These are phyloP conservation scores for Notoglanidium macrostoma DNA, from an alignment of 2,797 vertebrate genomes.

Conservation along the genomic window DNA sequence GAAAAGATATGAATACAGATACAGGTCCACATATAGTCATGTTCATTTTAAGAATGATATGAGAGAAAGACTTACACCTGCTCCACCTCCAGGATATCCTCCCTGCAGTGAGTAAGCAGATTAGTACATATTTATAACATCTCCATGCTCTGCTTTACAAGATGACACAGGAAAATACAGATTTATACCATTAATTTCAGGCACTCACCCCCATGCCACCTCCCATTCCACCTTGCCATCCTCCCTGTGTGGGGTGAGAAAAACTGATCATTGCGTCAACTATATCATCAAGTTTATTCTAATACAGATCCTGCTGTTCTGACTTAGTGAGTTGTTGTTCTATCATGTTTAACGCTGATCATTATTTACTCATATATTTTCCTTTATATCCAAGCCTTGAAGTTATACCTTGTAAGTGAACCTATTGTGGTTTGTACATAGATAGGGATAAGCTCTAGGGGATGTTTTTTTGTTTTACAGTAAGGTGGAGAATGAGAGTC, in stretches of 20 bases:
- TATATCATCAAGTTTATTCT: neutral
- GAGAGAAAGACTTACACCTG: conserved; percentile 42
- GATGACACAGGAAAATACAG: neutral
- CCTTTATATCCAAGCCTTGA: neutral
- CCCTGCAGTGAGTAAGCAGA: conserved; percentile 42
- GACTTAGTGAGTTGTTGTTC: neutral
- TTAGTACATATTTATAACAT: neutral
- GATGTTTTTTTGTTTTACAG: neutral
- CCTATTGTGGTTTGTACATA: neutral
- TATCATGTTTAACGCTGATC: too few relatives aligned
- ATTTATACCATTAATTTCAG: neutral
- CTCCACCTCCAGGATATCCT: conserved; percentile 55
- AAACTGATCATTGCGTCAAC: neutral
- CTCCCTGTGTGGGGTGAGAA: conserved; percentile 55
- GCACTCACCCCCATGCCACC: conserved; percentile 58
- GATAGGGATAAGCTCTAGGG: neutral
- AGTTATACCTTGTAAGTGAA: neutral
- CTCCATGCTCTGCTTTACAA: neutral
- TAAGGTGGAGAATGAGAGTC: neutral
- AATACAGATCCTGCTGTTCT: neutral
- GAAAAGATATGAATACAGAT: neutral
- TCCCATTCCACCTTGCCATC: conserved; percentile 58
- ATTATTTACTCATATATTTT: neutral
- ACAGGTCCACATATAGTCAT: neutral
- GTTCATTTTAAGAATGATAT: neutral